Evolutionary conservation across 2,113 vertebrate species (phyloP).

Genomic region (Larimichthys polyactis): DNA sequence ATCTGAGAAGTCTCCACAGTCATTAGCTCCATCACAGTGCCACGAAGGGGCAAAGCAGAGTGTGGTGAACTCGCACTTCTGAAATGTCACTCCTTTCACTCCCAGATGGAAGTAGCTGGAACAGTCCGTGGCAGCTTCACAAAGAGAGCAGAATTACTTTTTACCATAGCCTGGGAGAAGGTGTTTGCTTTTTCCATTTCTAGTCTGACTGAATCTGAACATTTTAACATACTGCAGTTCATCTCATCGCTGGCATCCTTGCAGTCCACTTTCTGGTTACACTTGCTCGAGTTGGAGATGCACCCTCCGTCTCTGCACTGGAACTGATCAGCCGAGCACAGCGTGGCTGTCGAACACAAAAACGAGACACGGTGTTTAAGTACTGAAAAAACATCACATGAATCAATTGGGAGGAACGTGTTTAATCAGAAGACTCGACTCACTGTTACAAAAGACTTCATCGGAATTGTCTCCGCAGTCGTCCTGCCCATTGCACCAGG

Average conservation of each 20-base stretch:
- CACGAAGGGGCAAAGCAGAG: conserved; percentile 93
- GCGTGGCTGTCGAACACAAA: conserved; percentile 84
- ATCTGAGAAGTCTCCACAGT: conserved; percentile 95
- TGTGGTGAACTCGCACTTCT: conserved; percentile 93
- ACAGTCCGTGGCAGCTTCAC: conserved; percentile 91
- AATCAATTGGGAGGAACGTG: neutral
- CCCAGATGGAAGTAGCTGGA: conserved; percentile 97
- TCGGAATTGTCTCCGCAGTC: conserved; percentile 96
- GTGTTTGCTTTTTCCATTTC: neutral
- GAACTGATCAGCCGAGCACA: conserved; percentile 89
- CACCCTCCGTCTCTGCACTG: conserved; percentile 92
- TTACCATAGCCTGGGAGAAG: neutral
- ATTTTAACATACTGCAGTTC: conserved; percentile 92
- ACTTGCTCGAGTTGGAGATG: conserved; percentile 94
- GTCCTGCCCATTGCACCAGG: conserved; percentile 92
- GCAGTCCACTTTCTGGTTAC: conserved; percentile 95
- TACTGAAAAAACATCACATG: neutral
- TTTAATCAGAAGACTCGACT: conserved; percentile 64
- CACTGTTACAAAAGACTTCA: conserved; percentile 95
- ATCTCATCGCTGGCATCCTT: conserved; percentile 95
- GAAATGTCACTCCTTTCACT: conserved; percentile 91
- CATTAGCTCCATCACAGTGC: conserved; percentile 94
- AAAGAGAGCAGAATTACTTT: conserved; percentile 34
- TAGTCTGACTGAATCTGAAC: neutral
- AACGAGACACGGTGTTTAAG: neutral